Base-by-base conservation (phyloP, 2,113 vertebrate species). In the Halichoerus grypus region DNA sequence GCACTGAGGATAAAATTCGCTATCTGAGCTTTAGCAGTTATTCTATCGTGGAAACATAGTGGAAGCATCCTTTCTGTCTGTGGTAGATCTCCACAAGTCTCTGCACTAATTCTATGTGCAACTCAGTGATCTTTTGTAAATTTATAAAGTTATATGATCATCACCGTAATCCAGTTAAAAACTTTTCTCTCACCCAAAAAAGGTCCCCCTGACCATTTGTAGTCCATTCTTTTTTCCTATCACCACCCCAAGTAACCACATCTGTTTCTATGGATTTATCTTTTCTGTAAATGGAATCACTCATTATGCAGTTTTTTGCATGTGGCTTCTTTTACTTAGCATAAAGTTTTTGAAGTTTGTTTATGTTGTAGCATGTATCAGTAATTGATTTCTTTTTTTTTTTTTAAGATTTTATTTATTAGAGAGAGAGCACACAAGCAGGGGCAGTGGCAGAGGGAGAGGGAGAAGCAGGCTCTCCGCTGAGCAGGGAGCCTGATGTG, bases 311-410 rank as follows among this genome's bases (percentile, higher is more conserved):
- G 26, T 63, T 13, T 84, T 94, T 87, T 31, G 49, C 21, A 65
- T 80, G 39, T 82, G 39, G 42, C 53, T 96, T 79, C 87, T 94
- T 95, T 94, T 31, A 63, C 31, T 91, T 94, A 83, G 55, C 22
- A 31, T 81, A 28, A 21, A 36, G 39, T 71, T 92, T 95, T 82
- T 28, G n/a, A 81, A 55, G 14, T 76, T 86, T 91, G 65, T 94
- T 46, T 24, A 0, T 85, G 16, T 71, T 57, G n/a, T 72, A 59
- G 49, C 10, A 14, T 69, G 16, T 88, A 36, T 95, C 28, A n/a
- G 28, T 72, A 71, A 28, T 53, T 82, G 46, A 39, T 59, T 67
- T 42, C 39, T 84, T 12, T 93, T 80, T 87, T 91, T 97, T 69
- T 69, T n/a, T 72, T 74, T 42, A 74, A 36, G 12, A 42, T 74